phyloP scores from a whole-genome alignment of 2,797 vertebrate genomes.

The Cossypha heuglini region DNA sequence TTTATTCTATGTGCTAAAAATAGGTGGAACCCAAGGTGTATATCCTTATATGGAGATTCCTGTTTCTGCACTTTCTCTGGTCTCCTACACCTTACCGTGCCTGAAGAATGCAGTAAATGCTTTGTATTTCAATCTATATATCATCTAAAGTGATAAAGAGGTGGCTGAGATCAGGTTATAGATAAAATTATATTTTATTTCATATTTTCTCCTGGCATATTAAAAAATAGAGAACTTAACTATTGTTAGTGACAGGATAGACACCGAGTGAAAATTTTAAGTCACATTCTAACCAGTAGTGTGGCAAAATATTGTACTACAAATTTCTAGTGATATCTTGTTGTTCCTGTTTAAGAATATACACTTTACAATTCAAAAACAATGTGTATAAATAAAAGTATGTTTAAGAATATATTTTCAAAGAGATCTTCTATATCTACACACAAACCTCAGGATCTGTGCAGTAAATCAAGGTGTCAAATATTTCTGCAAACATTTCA shows the following conservation, averaged over 20 bases:
- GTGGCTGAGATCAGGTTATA: neutral
- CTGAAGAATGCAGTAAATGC: neutral
- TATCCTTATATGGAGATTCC: neutral
- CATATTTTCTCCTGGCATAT: neutral
- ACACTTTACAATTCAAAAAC: neutral
- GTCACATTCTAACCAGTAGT: neutral
- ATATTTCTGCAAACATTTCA: neutral
- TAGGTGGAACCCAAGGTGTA: neutral
- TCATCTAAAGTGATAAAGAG: neutral
- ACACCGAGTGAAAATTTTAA: neutral
- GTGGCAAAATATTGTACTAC: neutral
- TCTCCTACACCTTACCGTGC: neutral
- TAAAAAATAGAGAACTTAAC: neutral
- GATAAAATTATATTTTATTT: neutral
- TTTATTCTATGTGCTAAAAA: neutral
- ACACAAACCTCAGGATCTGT: neutral
- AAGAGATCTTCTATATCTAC: neutral
- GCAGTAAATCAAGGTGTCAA: neutral
- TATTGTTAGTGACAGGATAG: neutral
- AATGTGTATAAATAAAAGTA: neutral
- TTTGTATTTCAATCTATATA: neutral
- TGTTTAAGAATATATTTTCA: neutral
- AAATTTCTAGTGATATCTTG: neutral
- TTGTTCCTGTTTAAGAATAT: neutral
- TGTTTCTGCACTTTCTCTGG: neutral